These are phyloP conservation scores for Numida meleagris DNA, from an alignment of 2,113 vertebrate genomes.

Conservation along the genomic window DNA sequence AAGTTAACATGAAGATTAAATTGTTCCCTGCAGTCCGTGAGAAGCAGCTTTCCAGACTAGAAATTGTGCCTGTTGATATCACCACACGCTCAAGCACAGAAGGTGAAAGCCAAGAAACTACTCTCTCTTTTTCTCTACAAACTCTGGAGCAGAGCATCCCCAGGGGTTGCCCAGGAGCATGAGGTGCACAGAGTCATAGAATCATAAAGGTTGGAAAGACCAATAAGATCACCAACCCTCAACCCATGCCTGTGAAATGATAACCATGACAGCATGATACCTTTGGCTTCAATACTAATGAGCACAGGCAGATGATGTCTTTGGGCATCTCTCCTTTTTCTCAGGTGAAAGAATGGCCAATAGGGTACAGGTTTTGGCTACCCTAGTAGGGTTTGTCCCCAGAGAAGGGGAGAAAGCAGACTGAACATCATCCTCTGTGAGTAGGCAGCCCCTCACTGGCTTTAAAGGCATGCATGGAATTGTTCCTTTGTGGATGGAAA, in stretches of 20 bases:
- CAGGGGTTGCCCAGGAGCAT: accelerated
- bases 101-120: background rate
- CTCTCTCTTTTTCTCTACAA: no score
- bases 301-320: background rate
- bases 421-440: no score
- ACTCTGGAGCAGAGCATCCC: background rate
- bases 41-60: background rate
- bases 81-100: background rate
- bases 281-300: background rate
- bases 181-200: background rate
- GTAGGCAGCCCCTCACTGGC: background rate
- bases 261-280: background rate
- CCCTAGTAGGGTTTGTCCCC: background rate
- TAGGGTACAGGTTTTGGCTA: background rate
- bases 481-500: background rate
- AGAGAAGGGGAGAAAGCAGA: background rate
- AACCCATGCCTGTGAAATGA: no score
- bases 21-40: background rate
- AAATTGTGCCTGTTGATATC: background rate
- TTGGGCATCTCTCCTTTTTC: background rate
- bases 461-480: background rate
- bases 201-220: no score
- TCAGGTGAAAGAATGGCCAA: background rate
- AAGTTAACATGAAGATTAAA: background rate
- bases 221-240: no score